Conservation (phyloP, 2,797 vertebrate species). For the Mionectes olivaceus region DNA sequence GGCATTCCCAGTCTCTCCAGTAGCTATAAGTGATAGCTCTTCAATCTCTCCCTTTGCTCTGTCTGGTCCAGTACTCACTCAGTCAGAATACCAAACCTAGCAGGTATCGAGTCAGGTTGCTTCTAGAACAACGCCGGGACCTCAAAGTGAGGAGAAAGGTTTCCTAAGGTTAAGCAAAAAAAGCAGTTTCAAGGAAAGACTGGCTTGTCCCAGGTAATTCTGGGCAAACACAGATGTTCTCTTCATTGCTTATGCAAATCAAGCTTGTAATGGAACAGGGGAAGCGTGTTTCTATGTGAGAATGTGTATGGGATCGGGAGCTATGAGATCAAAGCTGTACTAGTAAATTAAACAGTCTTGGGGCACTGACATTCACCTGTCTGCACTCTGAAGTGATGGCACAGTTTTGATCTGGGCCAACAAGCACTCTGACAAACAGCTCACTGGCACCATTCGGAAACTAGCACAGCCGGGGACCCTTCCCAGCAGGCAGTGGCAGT, state of each 20-base stretch:
- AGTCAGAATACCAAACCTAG: not conserved
- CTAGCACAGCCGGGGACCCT: not conserved
- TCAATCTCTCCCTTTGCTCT: not conserved
- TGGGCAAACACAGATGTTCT: not conserved
- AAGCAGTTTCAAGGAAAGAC: not conserved
- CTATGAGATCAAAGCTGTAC: not conserved
- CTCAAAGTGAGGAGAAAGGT: not conserved
- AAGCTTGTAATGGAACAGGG: not conserved
- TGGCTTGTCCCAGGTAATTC: not conserved
- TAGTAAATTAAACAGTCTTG: not conserved
- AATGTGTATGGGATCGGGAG: rapidly evolving
- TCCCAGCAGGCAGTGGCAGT: not conserved
- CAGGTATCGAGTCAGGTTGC: not conserved
- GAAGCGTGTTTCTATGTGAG: not conserved
- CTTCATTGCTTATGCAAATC: not conserved
- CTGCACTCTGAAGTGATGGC: not conserved
- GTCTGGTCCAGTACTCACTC: not conserved
- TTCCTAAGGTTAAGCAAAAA: not conserved
- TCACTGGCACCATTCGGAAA: not conserved
- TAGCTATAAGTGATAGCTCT: not conserved
- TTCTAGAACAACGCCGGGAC: not conserved
- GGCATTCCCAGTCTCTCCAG: not conserved
- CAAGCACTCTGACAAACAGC: not conserved
- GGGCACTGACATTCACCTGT: not conserved
- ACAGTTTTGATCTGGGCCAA: not conserved